These are phyloP conservation scores for Esox lucius DNA, from an alignment of 2,797 vertebrate species.

Conservation along the genomic window DNA sequence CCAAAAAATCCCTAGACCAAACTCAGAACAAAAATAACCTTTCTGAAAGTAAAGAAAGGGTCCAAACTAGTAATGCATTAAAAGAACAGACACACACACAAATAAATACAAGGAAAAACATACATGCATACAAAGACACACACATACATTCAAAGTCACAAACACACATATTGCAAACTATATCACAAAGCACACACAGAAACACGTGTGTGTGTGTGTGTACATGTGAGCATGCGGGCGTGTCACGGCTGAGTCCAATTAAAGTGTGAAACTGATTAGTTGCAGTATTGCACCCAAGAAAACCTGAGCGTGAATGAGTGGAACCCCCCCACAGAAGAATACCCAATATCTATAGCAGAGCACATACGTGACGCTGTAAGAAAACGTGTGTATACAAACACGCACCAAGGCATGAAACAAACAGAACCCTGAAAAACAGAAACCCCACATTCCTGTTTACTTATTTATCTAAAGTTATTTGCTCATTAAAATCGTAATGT, in stretches of 20 bases:
- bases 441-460: slow-evolving; percentile 47
- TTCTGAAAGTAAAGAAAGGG: too few relatives aligned
- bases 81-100: too few relatives aligned
- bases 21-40: too few relatives aligned
- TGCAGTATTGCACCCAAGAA: not conserved
- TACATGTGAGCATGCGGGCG: too few relatives aligned
- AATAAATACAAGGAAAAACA: too few relatives aligned
- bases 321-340: not conserved
- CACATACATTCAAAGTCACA: too few relatives aligned
- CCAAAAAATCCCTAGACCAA: too few relatives aligned
- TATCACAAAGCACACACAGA: not conserved
- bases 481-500: slow-evolving; percentile 58
- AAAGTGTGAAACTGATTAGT: not conserved
- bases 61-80: too few relatives aligned
- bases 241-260: not conserved
- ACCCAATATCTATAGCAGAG: not conserved
- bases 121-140: too few relatives aligned
- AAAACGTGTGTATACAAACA: not conserved
- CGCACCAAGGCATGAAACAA: slow-evolving; percentile 30
- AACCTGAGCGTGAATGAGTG: not conserved
- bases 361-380: too few relatives aligned
- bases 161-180: slow-evolving; percentile 18
- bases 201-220: not conserved
- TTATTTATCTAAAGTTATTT: slow-evolving; percentile 65
- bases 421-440: slow-evolving; percentile 41